Evolutionary conservation across 2,797 vertebrate genomes (phyloP).

Genomic region (Alcedo quadribrachys): DNA sequence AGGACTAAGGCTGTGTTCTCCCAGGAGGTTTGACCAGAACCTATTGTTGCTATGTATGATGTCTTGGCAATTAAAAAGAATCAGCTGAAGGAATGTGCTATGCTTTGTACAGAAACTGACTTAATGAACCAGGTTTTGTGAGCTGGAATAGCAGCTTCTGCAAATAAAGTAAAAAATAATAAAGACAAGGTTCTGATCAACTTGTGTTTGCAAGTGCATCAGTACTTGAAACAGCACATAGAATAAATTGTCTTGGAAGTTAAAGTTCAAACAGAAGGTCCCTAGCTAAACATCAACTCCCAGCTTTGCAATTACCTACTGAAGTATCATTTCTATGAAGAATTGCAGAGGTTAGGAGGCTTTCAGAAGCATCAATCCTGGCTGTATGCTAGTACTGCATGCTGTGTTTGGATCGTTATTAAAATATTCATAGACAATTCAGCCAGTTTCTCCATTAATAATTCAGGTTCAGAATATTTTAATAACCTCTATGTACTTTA

Average conservation of each 20-base stretch:
- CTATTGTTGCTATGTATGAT: background rate
- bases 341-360: background rate
- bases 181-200: background rate
- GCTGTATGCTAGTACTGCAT: background rate
- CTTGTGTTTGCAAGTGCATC: background rate
- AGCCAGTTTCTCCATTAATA: constrained; percentile 46
- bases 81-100: background rate
- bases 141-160: background rate
- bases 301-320: constrained; percentile 12
- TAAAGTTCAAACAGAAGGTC: constrained; percentile 48
- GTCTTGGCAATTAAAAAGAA: background rate
- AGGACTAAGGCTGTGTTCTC: background rate
- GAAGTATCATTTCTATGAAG: constrained; percentile 39
- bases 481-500: constrained; percentile 12
- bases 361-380: constrained; percentile 27
- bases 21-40: background rate
- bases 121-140: background rate
- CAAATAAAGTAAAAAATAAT: background rate
- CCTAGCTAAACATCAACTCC: constrained; percentile 15
- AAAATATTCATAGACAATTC: constrained; percentile 58
- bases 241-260: constrained; percentile 39
- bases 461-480: constrained; percentile 45
- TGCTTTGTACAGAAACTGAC: background rate
- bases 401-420: constrained; percentile 41
- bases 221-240: background rate